A percentile compares a stretch with the other conserved stretches of the same genome.
Evolutionary conservation across 2,113 vertebrate genomes (phyloP).

Genomic region (Scalopus aquaticus): DNA sequence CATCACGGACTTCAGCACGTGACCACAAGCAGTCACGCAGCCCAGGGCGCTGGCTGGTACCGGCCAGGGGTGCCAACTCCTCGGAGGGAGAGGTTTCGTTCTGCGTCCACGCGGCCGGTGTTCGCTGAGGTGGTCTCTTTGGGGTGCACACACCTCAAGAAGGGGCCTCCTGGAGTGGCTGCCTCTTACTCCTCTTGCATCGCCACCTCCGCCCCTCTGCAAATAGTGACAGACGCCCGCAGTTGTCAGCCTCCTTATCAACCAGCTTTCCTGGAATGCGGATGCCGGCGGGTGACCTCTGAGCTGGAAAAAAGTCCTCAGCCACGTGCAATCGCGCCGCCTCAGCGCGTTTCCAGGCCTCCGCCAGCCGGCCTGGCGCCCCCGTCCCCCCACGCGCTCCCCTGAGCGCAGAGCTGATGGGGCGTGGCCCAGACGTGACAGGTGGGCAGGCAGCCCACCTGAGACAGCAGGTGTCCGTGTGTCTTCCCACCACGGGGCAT

Average conservation of each 20-base stretch:
- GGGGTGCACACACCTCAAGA: not conserved
- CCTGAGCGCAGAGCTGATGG: not conserved
- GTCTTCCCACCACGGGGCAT: no score
- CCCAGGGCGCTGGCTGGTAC: not conserved
- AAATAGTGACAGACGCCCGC: constrained; percentile 58
- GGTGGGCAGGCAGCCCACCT: rapidly evolving
- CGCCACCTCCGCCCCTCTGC: constrained; percentile 36
- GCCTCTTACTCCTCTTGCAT: not conserved
- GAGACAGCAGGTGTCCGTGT: not conserved
- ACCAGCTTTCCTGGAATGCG: not conserved
- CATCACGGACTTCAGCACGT: not conserved
- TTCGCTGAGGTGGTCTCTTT: not conserved
- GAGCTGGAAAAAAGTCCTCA: rapidly evolving
- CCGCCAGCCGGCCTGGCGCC: rapidly evolving
- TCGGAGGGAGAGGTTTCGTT: not conserved
- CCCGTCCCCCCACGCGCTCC: no score
- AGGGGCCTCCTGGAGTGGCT: not conserved
- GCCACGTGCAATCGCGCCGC: not conserved
- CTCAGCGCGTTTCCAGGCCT: not conserved
- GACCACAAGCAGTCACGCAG: rapidly evolving
- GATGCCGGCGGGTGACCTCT: not conserved
- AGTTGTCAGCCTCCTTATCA: not conserved
- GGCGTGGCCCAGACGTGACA: not conserved
- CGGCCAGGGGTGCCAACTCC: rapidly evolving
- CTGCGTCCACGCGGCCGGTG: not conserved